Conservation (phyloP, 2,888 invertebrate genomes). For the Euspilapteryx auroguttella region DNA sequence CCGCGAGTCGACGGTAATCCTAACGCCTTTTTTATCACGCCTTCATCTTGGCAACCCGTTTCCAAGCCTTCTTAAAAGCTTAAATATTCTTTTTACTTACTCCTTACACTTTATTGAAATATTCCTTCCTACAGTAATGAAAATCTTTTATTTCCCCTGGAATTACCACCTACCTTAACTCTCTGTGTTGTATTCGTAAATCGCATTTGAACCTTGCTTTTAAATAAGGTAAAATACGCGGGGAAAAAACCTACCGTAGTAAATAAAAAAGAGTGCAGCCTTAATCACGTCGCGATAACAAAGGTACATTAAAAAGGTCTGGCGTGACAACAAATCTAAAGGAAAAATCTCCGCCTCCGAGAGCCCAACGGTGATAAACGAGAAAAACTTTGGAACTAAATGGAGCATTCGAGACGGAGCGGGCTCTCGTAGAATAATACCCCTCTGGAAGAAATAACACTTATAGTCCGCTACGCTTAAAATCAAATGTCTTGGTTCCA, state of each 20-base stretch:
- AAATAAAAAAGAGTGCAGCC: conserved; percentile 28
- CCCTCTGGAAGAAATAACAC: conserved; percentile 58
- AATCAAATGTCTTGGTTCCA: conserved; percentile 54
- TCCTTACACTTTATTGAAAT: too few relatives aligned
- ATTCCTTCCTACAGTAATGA: too few relatives aligned
- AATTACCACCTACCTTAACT: too few relatives aligned
- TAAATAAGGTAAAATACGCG: too few relatives aligned
- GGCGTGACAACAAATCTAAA: conserved; percentile 63
- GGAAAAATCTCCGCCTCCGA: conserved; percentile 60
- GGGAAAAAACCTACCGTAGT: too few relatives aligned
- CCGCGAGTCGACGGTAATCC: conserved; percentile 1
- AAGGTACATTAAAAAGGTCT: conserved; percentile 59
- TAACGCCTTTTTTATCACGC: conserved; percentile 2
- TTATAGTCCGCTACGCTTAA: conserved; percentile 60
- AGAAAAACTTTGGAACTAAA: conserved; percentile 62
- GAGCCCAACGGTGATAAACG: conserved; percentile 61
- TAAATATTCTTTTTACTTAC: neutral
- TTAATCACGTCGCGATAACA: conserved; percentile 54
- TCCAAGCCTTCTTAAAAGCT: neutral
- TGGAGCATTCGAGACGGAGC: conserved; percentile 59
- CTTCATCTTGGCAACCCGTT: neutral
- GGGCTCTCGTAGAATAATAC: conserved; percentile 57
- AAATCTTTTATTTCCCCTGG: too few relatives aligned
- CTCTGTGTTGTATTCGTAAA: too few relatives aligned
- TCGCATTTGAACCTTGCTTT: too few relatives aligned